These are phyloP conservation scores for Rhodinocichla rosea DNA, from an alignment of 2,113 vertebrate species.

Conservation along the genomic window DNA sequence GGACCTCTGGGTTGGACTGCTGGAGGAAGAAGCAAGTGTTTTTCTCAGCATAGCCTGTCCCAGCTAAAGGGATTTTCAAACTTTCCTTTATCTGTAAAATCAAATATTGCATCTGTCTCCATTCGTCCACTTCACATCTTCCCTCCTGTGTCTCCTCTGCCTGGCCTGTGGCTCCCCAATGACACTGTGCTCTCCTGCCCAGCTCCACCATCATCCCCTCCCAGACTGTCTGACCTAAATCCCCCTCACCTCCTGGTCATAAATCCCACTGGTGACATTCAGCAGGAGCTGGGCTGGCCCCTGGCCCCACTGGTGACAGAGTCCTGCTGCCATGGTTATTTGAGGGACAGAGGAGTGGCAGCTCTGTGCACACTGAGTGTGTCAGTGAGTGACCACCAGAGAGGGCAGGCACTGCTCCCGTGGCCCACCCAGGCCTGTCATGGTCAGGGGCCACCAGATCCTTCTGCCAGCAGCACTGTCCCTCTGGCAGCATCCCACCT, in stretches of 20 bases:
- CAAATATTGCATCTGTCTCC: background rate
- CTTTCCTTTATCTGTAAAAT: background rate
- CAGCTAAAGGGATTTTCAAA: background rate
- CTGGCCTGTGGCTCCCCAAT: background rate
- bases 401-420: background rate
- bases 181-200: background rate
- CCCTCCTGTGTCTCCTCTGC: background rate
- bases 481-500: rapidly evolving
- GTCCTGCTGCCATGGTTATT: background rate
- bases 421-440: background rate
- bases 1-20: background rate
- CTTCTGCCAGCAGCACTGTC: background rate
- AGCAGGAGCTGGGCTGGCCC: background rate
- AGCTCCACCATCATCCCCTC: background rate
- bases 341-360: background rate
- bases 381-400: background rate
- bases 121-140: background rate
- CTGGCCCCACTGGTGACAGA: background rate
- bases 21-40: background rate
- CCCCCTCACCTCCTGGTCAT: background rate
- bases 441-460: rapidly evolving
- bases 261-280: background rate
- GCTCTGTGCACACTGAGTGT: rapidly evolving
- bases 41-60: background rate
- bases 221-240: constrained; percentile 34